Evolutionary conservation across 1,140 invertebrate species (phyloP).

Genomic region (Drosophila auraria): DNA sequence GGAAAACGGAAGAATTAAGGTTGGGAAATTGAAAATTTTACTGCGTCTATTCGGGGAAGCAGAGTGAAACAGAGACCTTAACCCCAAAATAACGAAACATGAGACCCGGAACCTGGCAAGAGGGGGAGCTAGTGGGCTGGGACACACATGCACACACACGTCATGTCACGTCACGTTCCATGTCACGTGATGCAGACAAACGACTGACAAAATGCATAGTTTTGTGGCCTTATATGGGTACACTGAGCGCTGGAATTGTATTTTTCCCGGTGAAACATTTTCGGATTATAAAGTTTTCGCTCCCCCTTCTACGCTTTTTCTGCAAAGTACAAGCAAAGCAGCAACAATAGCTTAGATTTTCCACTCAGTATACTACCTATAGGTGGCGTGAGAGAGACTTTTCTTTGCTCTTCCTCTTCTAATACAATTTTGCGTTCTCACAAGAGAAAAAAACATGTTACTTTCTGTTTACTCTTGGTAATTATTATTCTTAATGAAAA

Average conservation of each 20-base stretch:
- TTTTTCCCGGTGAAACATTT: too few species aligned
- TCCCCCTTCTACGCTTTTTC: too few species aligned
- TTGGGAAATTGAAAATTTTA: slow-evolving; percentile 38
- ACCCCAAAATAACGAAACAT: slow-evolving; percentile 54
- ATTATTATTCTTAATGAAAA: too few species aligned
- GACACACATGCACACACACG: slow-evolving; percentile 26
- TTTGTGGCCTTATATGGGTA: slow-evolving; percentile 26
- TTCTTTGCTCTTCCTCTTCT: too few species aligned
- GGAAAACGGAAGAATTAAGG: slow-evolving; percentile 49
- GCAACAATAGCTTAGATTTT: too few species aligned
- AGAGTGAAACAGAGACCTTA: slow-evolving; percentile 20
- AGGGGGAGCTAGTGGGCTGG: not conserved
- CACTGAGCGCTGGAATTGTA: not conserved
- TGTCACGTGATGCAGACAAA: slow-evolving; percentile 69
- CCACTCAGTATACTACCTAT: too few species aligned
- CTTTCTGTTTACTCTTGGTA: too few species aligned
- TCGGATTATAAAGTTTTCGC: too few species aligned
- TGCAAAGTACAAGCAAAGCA: too few species aligned
- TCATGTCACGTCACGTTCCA: slow-evolving; percentile 44
- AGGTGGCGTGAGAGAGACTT: too few species aligned
- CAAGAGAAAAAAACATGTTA: too few species aligned
- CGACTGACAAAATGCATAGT: slow-evolving; percentile 57
- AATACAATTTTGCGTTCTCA: too few species aligned
- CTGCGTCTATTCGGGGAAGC: slow-evolving; percentile 53
- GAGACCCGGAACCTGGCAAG: slow-evolving; percentile 14